Evolutionary conservation across 2,888 invertebrate genomes (phyloP), one percentile per base, ranked within the genome.

Genomic region (Agonopterix heracliana): DNA sequence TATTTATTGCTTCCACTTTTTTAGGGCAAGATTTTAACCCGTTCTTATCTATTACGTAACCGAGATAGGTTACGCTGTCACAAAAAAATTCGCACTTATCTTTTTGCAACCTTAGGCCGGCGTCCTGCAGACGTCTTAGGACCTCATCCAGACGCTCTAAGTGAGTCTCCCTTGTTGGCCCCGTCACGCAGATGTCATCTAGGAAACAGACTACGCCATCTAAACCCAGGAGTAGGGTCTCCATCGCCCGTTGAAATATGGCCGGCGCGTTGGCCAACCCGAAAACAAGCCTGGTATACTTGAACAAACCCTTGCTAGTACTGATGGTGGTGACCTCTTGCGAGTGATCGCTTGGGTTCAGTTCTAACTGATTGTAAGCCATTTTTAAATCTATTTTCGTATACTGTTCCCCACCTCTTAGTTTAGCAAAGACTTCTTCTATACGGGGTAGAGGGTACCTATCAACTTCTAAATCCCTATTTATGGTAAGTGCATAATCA

Each of bases 101-200:
- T 13, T 41, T 48, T 45, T 43, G 35, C n/a, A 48, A 13, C n/a
- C 36, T 38, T 3, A 51, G 13, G 0, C 51, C 51, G 4, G 41
- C 46, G 4, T 42, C 9, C 3, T 42, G 12, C n/a, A 52, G 49
- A 13, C 51, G 44, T 9, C 45, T n/a, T 9, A 51, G 46, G 10
- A 51, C 48, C 14, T 44, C 9, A 41, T 44, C n/a, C 9, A 51
- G 26, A 1, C 48, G 9, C 4, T 48, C 13, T 13, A 51, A 13
- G 36, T 51, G 51, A 14, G 44, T 17, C 13, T 9, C 7, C 35
- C 42, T 46, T 8, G 9, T 46, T 1, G 48, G 46, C 0, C 48
- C 51, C 2, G 48, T 51, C 1, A 51, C 34, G 13, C 48, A 51
- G 1, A 51, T 44, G 12, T 51, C 51, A 35, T 51, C 51, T 1